These are phyloP conservation scores for Zaprionus ghesquierei DNA, from an alignment of 1,140 invertebrate species.

Conservation along the genomic window DNA sequence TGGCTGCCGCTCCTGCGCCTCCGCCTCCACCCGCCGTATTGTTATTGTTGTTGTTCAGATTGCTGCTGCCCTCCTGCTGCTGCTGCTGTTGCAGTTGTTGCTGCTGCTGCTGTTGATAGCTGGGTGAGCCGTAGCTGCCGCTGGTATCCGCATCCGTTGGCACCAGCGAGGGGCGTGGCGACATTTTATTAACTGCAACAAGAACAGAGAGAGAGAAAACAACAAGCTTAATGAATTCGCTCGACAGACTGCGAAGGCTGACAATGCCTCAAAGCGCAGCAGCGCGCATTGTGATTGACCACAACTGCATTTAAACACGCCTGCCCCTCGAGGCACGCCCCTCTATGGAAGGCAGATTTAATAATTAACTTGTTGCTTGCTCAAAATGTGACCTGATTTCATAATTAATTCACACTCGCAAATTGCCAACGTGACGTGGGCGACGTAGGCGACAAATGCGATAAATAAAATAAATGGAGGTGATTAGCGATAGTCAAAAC, in stretches of 20 bases:
- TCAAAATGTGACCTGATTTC: slow-evolving; percentile 46
- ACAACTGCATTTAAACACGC: slow-evolving; percentile 11
- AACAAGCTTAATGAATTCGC: neutral
- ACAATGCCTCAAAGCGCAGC: neutral
- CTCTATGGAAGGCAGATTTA: slow-evolving; percentile 2
- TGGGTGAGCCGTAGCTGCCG: slow-evolving; percentile 63
- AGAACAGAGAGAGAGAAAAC: slow-evolving; percentile 62
- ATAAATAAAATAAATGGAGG: slow-evolving; percentile 59
- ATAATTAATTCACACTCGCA: slow-evolving; percentile 54
- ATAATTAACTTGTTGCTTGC: slow-evolving; percentile 55
- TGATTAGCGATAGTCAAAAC: slow-evolving; percentile 40
- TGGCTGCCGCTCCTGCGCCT: slow-evolving; percentile 83
- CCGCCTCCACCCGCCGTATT: slow-evolving; percentile 27
- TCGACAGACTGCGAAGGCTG: neutral
- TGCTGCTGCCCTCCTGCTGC: slow-evolving; percentile 74
- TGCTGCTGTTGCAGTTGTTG: slow-evolving; percentile 65
- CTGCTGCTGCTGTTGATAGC: slow-evolving; percentile 79
- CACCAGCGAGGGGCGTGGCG: slow-evolving; percentile 85
- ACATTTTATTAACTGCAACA: slow-evolving; percentile 86
- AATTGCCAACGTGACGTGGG: slow-evolving; percentile 57
- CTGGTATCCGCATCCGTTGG: slow-evolving; percentile 79
- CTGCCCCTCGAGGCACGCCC: neutral
- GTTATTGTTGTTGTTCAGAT: slow-evolving; percentile 76
- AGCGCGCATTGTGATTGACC: neutral
- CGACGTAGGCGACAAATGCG: slow-evolving; percentile 45